Evolutionary conservation across 2,113 vertebrate species (phyloP).

Genomic region (Zingel zingel): DNA sequence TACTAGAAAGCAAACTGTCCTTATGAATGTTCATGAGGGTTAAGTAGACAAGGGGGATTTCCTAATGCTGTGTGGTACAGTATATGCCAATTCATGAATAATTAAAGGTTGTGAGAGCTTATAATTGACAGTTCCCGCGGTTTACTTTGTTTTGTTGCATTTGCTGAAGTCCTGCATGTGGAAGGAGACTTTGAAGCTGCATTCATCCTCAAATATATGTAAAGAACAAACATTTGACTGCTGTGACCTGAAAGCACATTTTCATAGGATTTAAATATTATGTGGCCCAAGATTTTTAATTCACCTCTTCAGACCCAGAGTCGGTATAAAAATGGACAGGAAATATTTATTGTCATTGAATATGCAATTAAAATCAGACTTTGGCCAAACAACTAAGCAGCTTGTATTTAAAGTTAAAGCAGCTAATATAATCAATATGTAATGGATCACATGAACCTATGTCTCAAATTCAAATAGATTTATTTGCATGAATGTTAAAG

Average conservation of each 20-base stretch:
- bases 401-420: slow-evolving; percentile 21
- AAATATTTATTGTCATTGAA: slow-evolving; percentile 12
- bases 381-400: too few species aligned
- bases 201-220: slow-evolving; percentile 12
- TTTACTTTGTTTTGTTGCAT: slow-evolving; percentile 11
- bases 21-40: slow-evolving; percentile 43
- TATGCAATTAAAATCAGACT: neutral
- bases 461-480: neutral
- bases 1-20: slow-evolving; percentile 12
- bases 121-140: slow-evolving; percentile 38
- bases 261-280: slow-evolving; percentile 62
- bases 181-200: slow-evolving; percentile 12
- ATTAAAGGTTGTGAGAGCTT: slow-evolving; percentile 61
- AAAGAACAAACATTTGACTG: slow-evolving; percentile 48
- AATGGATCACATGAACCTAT: neutral
- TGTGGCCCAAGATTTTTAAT: neutral
- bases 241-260: slow-evolving; percentile 37
- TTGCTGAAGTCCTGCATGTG: neutral
- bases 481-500: neutral
- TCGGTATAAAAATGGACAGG: neutral
- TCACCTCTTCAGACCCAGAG: neutral
- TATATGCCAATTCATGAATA: slow-evolving; percentile 50
- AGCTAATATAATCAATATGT: neutral
- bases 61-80: slow-evolving; percentile 45
- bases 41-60: slow-evolving; percentile 40